phyloP scores from a whole-genome alignment of 2,888 invertebrate genomes.

The Galerucella pusilla region DNA sequence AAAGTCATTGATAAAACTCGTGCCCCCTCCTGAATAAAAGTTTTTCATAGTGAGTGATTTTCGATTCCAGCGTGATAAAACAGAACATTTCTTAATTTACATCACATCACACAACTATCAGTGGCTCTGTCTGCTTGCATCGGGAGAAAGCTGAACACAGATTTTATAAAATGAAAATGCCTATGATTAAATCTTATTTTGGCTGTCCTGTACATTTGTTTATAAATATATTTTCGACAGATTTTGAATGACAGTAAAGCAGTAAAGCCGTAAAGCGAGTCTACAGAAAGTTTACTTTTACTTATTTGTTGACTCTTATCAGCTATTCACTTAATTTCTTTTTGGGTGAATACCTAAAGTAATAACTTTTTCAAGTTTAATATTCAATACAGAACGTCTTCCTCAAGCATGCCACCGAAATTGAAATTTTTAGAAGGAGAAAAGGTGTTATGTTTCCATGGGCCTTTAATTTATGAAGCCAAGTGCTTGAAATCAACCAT shows the following conservation, averaged over 20 bases:
- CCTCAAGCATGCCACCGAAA: conserved; percentile 56
- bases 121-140: too few species aligned
- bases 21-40: too few species aligned
- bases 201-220: background rate
- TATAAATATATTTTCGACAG: conserved; percentile 1
- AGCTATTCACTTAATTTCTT: background rate
- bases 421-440: conserved; percentile 68
- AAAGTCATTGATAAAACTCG: too few species aligned
- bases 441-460: conserved; percentile 95
- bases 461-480: conserved; percentile 95
- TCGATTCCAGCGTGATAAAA: too few species aligned
- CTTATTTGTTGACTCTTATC: background rate
- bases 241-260: background rate
- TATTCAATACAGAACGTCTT: conserved; percentile 10
- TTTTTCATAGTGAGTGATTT: too few species aligned
- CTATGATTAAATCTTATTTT: background rate
- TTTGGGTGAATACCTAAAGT: conserved; percentile 11
- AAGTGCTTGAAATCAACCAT: conserved; percentile 89
- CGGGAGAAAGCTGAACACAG: too few species aligned
- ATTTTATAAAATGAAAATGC: background rate
- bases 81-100: too few species aligned
- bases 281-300: background rate
- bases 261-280: too few species aligned
- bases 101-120: too few species aligned
- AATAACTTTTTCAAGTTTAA: background rate